phyloP scores from a whole-genome alignment of 2,797 vertebrate species.

The Alca torda region DNA sequence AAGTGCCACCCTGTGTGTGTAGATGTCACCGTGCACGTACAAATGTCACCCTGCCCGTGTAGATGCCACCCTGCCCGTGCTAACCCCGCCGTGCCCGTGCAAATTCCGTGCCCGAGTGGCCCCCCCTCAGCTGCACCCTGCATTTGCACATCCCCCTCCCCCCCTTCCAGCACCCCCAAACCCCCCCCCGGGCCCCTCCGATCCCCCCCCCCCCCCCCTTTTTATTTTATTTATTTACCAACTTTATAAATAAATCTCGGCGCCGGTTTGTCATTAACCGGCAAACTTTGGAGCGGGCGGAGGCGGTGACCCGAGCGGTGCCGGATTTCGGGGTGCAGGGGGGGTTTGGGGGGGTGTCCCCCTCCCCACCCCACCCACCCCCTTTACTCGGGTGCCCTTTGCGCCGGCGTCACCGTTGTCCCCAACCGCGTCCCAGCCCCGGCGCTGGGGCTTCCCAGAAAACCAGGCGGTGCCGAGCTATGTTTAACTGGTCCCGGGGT shows the following conservation, averaged over 20 bases:
- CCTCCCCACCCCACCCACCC: neutral
- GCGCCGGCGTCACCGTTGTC: neutral
- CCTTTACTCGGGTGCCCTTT: neutral
- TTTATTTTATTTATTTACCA: neutral
- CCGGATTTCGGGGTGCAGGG: neutral
- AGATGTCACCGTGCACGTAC: no score
- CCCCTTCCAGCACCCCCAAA: no score
- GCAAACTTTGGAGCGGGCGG: neutral
- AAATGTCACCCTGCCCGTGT: no score
- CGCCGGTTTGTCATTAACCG: neutral
- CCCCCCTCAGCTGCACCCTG: neutral
- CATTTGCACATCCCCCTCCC: no score
- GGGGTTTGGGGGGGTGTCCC: no score
- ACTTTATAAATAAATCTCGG: neutral
- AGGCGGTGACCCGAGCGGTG: fast-evolving
- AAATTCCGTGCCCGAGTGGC: neutral
- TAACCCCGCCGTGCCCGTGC: no score
- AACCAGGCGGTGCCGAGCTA: neutral
- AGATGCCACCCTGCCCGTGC: no score
- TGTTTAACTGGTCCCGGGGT: constrained; percentile 23
- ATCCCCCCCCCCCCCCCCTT: no score
- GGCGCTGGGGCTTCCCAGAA: neutral
- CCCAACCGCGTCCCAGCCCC: fast-evolving
- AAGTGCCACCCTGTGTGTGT: no score
- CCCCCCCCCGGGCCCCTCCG: no score